Percentiles rank a stretch among this genome's conserved stretches.
Conservation (phyloP, 92 coral and sea anemone genomes). For the Palythoa grandis region DNA sequence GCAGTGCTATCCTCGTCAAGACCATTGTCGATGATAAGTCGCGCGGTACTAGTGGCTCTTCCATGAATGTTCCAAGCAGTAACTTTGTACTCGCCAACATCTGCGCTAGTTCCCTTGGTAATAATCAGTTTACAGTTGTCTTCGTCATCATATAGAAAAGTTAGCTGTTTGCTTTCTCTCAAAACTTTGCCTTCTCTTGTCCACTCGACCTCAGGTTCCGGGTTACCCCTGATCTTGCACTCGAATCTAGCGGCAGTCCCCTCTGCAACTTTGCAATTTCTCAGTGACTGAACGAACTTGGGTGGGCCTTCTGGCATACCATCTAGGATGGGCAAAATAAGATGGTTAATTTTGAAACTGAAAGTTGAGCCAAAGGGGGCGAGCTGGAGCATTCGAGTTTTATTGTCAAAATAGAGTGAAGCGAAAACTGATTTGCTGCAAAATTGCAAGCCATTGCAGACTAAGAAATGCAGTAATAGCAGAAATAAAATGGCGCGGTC, state of each 20-base stretch:
- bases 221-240: constrained; percentile 91
- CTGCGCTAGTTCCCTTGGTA: constrained; percentile 90
- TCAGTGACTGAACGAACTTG: constrained; percentile 79
- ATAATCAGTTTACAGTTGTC: constrained; percentile 94
- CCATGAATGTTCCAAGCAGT: constrained; percentile 90
- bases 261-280: constrained; percentile 92
- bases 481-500: not conserved
- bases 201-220: constrained; percentile 97
- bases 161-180: constrained; percentile 93
- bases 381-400: constrained; percentile 27
- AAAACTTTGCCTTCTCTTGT: constrained; percentile 84
- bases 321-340: constrained; percentile 76
- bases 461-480: not conserved
- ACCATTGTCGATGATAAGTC: constrained; percentile 75
- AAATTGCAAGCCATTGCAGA: not conserved
- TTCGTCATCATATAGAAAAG: constrained; percentile 92
- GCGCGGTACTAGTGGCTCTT: constrained; percentile 85
- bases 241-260: constrained; percentile 98
- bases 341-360: constrained; percentile 44
- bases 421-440: constrained; percentile 9
- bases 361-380: constrained; percentile 6
- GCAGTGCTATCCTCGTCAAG: constrained; percentile 80
- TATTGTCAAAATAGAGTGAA: not conserved
- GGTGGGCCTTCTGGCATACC: constrained; percentile 98
- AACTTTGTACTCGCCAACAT: constrained; percentile 96